Base-by-base conservation (phyloP, 2,113 vertebrate species). In the Anarrhichthys ocellatus region DNA sequence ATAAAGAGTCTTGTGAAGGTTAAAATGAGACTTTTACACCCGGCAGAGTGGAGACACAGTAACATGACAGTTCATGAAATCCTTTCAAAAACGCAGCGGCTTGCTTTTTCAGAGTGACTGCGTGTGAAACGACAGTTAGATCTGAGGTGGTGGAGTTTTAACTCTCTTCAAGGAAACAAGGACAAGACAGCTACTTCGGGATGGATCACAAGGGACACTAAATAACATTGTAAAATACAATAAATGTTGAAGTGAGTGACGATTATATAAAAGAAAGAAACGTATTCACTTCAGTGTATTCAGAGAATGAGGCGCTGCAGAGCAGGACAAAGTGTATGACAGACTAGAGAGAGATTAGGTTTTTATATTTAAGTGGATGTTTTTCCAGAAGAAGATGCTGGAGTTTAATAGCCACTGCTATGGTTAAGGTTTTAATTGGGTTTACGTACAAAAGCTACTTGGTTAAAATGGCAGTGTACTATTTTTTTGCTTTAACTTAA, bases 201-300 rank as follows among this genome's bases (percentile, higher is more conserved):
- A 61, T 67, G 52, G 68, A 66, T 77, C 68, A 73, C 14, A 15
- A 38, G 58, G 62, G 44, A 52, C 17, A 3, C 29, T 15, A 59
- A 34, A 34, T 6, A 34, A 34, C 34, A 34, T 6, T 10, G 38
- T 59, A 22, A 67, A 75, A 74, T 67, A 50, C 42, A 48, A 42
- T 50, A 34, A n/a, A 82, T 42, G 56, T 42, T 76, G 40, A 63
- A 63, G 36, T 54, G 24, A 76, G 11, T 69, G 22, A 75, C 69
- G 32, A n/a, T 40, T 59, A 10, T 9, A 20, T 9, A 50, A 17
- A 29, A 6, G 20, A 29, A 65, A 13, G 2, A 14, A 34, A 44
- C 11, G 29, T 3, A 1, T 34, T 3, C 6, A 20, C 32, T 70
- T 48, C 15, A 71, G 44, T 36, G 73, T 36, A 9, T 18, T n/a